These are phyloP conservation scores for Pseudomyrmex flavicornis DNA, from an alignment of 1,140 invertebrate genomes.

Conservation along the genomic window DNA sequence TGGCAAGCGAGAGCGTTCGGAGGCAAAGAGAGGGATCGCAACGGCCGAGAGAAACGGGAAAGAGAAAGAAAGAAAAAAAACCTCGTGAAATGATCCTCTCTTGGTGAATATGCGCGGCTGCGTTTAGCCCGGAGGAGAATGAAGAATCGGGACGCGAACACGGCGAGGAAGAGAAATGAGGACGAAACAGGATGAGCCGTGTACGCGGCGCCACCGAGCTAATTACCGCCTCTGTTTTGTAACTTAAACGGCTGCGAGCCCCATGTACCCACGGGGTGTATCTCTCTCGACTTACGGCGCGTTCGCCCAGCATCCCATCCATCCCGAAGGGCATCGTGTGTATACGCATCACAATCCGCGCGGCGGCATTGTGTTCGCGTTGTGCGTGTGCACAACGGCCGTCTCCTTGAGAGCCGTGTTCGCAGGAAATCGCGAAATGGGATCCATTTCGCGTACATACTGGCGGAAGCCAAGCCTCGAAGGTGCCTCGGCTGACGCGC, in stretches of 20 bases:
- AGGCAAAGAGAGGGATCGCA: conserved; percentile 16
- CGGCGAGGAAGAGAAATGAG: conserved; percentile 33
- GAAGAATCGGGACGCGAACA: conserved; percentile 49
- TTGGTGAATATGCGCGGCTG: conserved; percentile 17
- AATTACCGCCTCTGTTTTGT: conserved; percentile 81
- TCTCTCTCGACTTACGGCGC: conserved; percentile 77
- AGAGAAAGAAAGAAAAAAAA: conserved; percentile 34
- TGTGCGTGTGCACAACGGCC: neutral
- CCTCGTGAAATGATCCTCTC: neutral
- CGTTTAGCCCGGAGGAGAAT: conserved; percentile 39
- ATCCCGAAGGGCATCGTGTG: conserved; percentile 45
- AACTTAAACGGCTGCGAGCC: conserved; percentile 75
- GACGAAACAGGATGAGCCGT: conserved; percentile 42
- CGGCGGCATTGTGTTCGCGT: conserved; percentile 61
- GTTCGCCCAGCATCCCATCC: conserved; percentile 71
- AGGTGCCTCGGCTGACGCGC: conserved; percentile 44
- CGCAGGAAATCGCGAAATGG: conserved; percentile 76
- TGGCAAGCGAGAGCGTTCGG: neutral
- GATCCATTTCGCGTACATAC: conserved; percentile 70
- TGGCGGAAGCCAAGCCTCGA: conserved; percentile 65
- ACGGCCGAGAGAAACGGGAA: neutral
- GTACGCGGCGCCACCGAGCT: conserved; percentile 73
- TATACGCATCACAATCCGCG: conserved; percentile 56
- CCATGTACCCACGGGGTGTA: conserved; percentile 63
- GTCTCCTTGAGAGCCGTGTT: conserved; percentile 67